phyloP scores from a whole-genome alignment of 1,140 invertebrate species.

The Trichogramma pretiosum region DNA sequence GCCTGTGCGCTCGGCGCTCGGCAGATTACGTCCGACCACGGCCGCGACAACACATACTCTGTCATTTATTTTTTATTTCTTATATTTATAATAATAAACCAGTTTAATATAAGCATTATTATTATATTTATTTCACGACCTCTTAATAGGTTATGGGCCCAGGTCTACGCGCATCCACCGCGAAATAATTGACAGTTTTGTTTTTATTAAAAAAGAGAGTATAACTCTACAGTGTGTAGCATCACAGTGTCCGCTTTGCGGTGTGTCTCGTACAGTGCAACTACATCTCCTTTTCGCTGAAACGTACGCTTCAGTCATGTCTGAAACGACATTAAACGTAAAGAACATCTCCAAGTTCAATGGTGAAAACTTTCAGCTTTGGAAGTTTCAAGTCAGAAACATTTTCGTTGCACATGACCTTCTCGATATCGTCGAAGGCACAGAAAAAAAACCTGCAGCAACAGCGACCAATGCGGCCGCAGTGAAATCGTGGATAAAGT shows the following conservation, averaged over 20 bases:
- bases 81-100: too few relatives aligned
- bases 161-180: not conserved
- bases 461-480: not conserved
- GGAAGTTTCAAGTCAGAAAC: slow-evolving; percentile 25
- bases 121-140: too few relatives aligned
- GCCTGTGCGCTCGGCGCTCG: too few relatives aligned
- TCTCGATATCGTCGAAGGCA: slow-evolving; percentile 7
- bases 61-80: too few relatives aligned
- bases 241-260: too few relatives aligned
- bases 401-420: slow-evolving; percentile 15
- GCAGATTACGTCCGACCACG: too few relatives aligned
- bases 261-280: too few relatives aligned
- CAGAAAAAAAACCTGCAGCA: not conserved
- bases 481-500: not conserved
- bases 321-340: not conserved
- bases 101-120: too few relatives aligned
- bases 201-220: not conserved
- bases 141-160: slow-evolving; percentile 4
- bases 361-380: slow-evolving; percentile 32
- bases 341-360: slow-evolving; percentile 15
- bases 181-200: not conserved
- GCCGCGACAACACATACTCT: too few relatives aligned
- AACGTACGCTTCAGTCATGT: not conserved
- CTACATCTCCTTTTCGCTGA: too few relatives aligned
- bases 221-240: too few relatives aligned